These are phyloP conservation scores for Choloepus didactylus DNA, from an alignment of 2,797 vertebrate genomes.

Conservation along the genomic window DNA sequence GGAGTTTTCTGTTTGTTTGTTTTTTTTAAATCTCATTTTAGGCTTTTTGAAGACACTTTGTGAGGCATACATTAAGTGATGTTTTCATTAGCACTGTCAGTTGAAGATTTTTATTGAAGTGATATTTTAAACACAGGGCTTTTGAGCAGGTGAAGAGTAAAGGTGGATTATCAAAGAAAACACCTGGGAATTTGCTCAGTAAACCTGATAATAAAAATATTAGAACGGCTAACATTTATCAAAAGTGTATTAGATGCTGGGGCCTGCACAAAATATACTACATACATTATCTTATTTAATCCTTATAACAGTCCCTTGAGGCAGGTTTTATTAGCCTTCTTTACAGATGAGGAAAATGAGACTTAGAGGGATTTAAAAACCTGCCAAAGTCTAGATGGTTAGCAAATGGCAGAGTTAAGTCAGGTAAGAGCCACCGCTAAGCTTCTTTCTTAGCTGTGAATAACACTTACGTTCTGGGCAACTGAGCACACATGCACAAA, in stretches of 20 bases:
- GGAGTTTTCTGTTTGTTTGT: too few species aligned
- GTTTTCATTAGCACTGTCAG: not conserved
- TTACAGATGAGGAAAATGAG: not conserved
- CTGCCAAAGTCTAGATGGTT: not conserved
- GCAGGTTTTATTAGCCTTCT: not conserved
- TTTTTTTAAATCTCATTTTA: not conserved
- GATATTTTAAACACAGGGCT: not conserved
- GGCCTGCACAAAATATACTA: not conserved
- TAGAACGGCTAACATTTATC: not conserved
- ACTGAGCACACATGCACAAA: not conserved
- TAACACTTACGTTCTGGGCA: not conserved
- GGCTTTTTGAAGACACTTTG: not conserved
- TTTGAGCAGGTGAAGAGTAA: not conserved
- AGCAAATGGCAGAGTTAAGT: not conserved
- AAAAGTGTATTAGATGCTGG: not conserved
- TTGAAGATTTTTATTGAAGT: not conserved
- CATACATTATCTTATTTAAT: not conserved
- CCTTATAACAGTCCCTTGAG: not conserved
- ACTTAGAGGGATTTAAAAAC: not conserved
- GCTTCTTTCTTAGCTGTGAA: not conserved
- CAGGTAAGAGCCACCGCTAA: not conserved
- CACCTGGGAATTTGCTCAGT: not conserved
- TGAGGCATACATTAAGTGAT: not conserved
- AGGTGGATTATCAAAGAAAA: not conserved
- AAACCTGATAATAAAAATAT: not conserved